Percentiles rank a stretch among this genome's conserved stretches.
These are phyloP conservation scores for Ecdyonurus torrentis DNA, from an alignment of 2,888 invertebrate genomes.

Conservation along the genomic window DNA sequence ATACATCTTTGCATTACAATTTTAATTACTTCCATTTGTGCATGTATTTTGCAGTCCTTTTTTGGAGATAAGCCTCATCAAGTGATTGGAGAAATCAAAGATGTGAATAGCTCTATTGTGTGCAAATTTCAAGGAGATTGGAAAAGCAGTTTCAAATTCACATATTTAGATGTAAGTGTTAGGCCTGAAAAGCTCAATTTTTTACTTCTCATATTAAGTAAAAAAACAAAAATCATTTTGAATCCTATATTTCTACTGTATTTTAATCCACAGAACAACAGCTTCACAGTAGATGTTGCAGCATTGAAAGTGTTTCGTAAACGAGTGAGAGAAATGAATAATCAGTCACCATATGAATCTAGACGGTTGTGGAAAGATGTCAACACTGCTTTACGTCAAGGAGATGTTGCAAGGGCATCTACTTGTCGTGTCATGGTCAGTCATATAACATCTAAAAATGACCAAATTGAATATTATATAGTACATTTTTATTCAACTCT, in stretches of 20 bases:
- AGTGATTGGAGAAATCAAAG: conserved; percentile 29
- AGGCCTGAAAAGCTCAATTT: too few relatives aligned
- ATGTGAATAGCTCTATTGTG: conserved; percentile 20
- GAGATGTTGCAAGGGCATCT: conserved; percentile 27
- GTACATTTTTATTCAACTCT: too few relatives aligned
- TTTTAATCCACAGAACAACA: conserved; percentile 12
- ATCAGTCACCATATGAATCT: conserved; percentile 29
- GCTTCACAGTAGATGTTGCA: conserved; percentile 21
- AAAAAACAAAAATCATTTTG: too few relatives aligned
- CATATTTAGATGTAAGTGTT: conserved; percentile 25
- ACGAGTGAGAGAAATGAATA: conserved; percentile 24
- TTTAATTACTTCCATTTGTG: not conserved
- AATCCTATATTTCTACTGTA: too few relatives aligned
- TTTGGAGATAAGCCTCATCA: conserved; percentile 32
- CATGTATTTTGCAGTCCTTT: conserved; percentile 25
- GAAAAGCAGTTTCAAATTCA: conserved; percentile 27
- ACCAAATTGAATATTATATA: too few relatives aligned
- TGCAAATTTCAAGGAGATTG: conserved; percentile 30
- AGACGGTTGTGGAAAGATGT: conserved; percentile 30
- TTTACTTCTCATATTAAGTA: too few relatives aligned
- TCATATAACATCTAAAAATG: too few relatives aligned
- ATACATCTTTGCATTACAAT: too few relatives aligned
- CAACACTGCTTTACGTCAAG: conserved; percentile 24
- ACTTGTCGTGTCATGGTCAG: not conserved
- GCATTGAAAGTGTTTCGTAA: conserved; percentile 21